Evolutionary conservation across 2,888 invertebrate genomes (phyloP).

Genomic region (Coenonympha arcania): DNA sequence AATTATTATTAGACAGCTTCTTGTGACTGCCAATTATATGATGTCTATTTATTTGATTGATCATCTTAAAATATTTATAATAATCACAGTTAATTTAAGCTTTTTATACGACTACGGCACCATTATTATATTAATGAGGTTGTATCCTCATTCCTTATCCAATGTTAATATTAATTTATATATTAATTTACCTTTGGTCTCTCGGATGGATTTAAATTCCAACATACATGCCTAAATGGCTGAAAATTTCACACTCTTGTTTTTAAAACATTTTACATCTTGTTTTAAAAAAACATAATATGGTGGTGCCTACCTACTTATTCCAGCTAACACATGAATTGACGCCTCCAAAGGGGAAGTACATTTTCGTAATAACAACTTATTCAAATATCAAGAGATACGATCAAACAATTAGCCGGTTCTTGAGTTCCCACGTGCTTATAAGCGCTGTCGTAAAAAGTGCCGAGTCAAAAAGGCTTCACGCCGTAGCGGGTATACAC

Average conservation of each 20-base stretch:
- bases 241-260: too few species aligned
- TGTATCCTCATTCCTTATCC: neutral
- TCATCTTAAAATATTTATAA: neutral
- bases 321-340: neutral
- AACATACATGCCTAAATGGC: too few species aligned
- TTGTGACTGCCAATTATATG: neutral
- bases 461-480: conserved; percentile 72
- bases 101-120: neutral
- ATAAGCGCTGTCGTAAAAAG: conserved; percentile 68
- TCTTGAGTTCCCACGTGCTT: conserved; percentile 45
- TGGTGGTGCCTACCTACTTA: too few species aligned
- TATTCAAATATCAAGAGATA: conserved; percentile 2
- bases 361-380: neutral
- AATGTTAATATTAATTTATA: neutral
- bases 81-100: conserved; percentile 1
- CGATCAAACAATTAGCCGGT: conserved; percentile 16
- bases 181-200: too few species aligned
- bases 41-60: neutral
- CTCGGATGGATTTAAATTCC: too few species aligned
- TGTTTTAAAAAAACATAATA: too few species aligned
- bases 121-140: neutral
- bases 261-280: too few species aligned
- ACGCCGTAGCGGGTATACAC: conserved; percentile 67
- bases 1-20: conserved; percentile 6
- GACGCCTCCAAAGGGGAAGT: neutral